Evolutionary conservation across 2,888 invertebrate species (phyloP), one percentile per base, ranked within the genome.

Genomic region (Ligdia adustata): DNA sequence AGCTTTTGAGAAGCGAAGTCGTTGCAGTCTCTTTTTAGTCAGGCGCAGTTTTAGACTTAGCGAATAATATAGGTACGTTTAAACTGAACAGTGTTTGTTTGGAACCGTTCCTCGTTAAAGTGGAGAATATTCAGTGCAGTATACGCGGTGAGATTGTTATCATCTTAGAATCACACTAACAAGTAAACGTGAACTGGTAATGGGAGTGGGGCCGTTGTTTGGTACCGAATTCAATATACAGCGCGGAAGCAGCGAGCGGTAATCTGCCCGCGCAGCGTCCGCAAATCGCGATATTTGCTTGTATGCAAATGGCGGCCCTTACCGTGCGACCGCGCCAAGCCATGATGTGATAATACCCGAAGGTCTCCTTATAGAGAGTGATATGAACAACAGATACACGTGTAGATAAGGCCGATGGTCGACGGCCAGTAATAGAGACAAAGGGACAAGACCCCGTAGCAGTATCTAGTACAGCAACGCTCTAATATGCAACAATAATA

Each of bases 331-430:
- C 71, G 73, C 66, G 60, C 61, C 65, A 74, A 78, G 75, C 69
- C 62, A 78, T 85, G 87, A 89, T 88, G 88, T 84, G 84, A 87
- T 89, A 87, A 88, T 88, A 88, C 81, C 65, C 68, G 75, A 77
- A 73, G 67, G 72, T 60, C 75, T 72, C 85, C 86, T 77, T 88
- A 87, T 85, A 46, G 12, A 86, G 80, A 85, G 85, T 87, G 86
- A 87, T 87, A 84, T 72, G 62, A 78, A 79, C 79, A 77, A 69
- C 62, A 73, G 79, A 85, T 85, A 84, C 84, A 83, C 79, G 79
- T 84, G 82, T 83, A 84, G 86, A 86, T 89, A 86, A 78, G 72
- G 72, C 51, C 74, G 66, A 69, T 70, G 74, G 75, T 72, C 72
- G 70, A 66, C 71, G 70, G 68, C 66, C 71, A 63, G 75, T 85